These are phyloP conservation scores for Drosophila varians DNA, from an alignment of 1,140 invertebrate species.

Conservation along the genomic window DNA sequence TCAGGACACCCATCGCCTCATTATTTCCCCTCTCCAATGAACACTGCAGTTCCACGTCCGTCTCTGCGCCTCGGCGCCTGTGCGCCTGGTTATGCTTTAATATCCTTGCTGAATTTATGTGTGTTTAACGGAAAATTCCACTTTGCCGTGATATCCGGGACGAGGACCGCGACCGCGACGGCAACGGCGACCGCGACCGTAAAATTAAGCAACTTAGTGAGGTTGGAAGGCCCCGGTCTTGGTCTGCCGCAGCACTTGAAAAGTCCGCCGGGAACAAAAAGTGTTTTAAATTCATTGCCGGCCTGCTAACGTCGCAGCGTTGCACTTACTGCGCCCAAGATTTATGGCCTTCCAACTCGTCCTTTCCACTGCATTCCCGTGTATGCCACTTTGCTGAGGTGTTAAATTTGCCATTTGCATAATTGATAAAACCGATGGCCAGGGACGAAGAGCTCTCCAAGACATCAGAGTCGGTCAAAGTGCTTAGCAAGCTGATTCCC, in stretches of 20 bases:
- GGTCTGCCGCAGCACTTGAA: constrained; percentile 50
- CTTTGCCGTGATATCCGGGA: constrained; percentile 76
- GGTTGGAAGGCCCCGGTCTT: background rate
- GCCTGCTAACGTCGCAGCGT: constrained; percentile 25
- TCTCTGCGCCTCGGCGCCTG: background rate
- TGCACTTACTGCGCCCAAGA: constrained; percentile 46
- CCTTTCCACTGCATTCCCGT: constrained; percentile 16
- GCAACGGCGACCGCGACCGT: constrained; percentile 33
- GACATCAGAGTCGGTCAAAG: constrained; percentile 33
- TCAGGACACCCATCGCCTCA: background rate
- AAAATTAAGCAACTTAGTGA: constrained; percentile 59
- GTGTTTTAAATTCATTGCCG: constrained; percentile 74
- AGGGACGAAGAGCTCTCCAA: constrained; percentile 12
- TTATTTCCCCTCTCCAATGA: background rate
- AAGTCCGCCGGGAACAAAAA: constrained; percentile 58
- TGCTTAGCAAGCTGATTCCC: constrained; percentile 76
- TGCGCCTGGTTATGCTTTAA: constrained; percentile 29
- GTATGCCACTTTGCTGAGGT: constrained; percentile 61
- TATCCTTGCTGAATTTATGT: constrained; percentile 64
- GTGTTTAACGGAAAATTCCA: constrained; percentile 80
- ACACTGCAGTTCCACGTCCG: constrained; percentile 33
- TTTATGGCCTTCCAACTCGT: constrained; percentile 59
- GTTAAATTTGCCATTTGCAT: constrained; percentile 78
- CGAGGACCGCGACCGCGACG: constrained; percentile 4
- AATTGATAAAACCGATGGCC: constrained; percentile 70